Evolutionary conservation across 2,797 vertebrate species (phyloP), one percentile per base, ranked within the genome.

Genomic region (Dryobates pubescens): DNA sequence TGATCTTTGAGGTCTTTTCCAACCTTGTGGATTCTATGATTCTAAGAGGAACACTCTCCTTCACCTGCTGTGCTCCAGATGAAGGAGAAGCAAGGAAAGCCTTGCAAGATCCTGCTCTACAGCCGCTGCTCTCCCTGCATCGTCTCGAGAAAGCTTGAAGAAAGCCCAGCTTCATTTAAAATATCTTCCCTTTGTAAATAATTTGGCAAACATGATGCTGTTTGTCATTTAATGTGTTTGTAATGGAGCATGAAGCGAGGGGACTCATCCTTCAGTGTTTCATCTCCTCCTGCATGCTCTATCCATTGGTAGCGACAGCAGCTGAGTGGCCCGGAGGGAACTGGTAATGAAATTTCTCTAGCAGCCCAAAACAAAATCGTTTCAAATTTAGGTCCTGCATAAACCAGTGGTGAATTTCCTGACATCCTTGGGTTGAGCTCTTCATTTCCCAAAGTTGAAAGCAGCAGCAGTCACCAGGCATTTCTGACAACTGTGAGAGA

Each of bases 241-340:
- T 92, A 85, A 77, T 67, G 79, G 84, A 93, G 72, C 71, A 82
- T 54, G 59, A 71, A 87, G 68, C 29, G 73, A 96, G 67, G 34
- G 53, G 92, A 89, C 51, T 47, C 49, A 4, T 91, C 78, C 82
- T 84, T 68, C 72, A 94, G 84, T 41, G 62, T 85, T 90, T 90
- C 72, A 71, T 88, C 94, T 92, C 53, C 47, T 92, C 69, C n/a
- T 90, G 80, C 86, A 64, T 38, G 85, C 70, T 83, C 82, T 93
- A n/a, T 71, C 71, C 74, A 5, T 58, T 26, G 51, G 79, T 71
- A 82, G 69, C 53, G 63, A 93, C 8, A 32, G 93, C 76, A 95
- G 84, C 67, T 16, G 62, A 94, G 38, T 74, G 64, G 68, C 53
- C 80, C 58, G 59, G 36, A 86, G 87, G 75, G 71, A 94, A 83